phyloP scores from a whole-genome alignment of 92 coral and sea anemone species.

The Heteractis magnifica region DNA sequence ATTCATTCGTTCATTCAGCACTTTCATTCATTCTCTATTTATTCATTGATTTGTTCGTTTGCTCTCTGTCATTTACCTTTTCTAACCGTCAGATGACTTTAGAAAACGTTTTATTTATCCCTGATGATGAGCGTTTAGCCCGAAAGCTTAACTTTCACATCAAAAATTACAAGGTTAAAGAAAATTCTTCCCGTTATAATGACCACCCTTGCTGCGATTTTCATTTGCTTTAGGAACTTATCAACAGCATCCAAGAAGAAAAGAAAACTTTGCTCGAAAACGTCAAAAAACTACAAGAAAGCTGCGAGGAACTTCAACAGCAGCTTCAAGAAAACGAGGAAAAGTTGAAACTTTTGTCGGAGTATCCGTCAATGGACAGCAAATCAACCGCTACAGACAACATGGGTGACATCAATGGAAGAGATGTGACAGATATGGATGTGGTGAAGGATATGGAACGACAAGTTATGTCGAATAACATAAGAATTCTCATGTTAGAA shows the following conservation, averaged over 20 bases:
- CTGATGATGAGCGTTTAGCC: no score
- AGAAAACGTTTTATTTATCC: no score
- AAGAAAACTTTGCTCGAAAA: slow-evolving; percentile 58
- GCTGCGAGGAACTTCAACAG: slow-evolving; percentile 49
- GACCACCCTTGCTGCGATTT: not conserved
- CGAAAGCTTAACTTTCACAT: no score
- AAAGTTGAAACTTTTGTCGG: slow-evolving; percentile 74
- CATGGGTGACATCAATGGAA: not conserved
- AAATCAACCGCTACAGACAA: slow-evolving; percentile 14
- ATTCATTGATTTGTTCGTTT: no score
- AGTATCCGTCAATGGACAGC: slow-evolving; percentile 79
- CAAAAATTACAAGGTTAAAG: no score
- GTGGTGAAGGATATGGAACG: slow-evolving; percentile 90
- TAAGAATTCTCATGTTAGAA: slow-evolving; percentile 82
- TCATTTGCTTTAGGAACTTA: slow-evolving; percentile 50
- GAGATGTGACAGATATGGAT: slow-evolving; percentile 44
- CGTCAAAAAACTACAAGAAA: slow-evolving; percentile 62
- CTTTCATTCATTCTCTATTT: no score
- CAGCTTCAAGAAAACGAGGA: slow-evolving; percentile 76
- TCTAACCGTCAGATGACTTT: no score
- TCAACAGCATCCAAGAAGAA: slow-evolving; percentile 65
- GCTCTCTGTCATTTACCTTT: no score
- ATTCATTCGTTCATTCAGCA: no score
- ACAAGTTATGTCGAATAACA: slow-evolving; percentile 89
- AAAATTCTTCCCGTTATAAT: not conserved